Conservation (phyloP, 2,888 invertebrate species). For the Apodemia hepburni region DNA sequence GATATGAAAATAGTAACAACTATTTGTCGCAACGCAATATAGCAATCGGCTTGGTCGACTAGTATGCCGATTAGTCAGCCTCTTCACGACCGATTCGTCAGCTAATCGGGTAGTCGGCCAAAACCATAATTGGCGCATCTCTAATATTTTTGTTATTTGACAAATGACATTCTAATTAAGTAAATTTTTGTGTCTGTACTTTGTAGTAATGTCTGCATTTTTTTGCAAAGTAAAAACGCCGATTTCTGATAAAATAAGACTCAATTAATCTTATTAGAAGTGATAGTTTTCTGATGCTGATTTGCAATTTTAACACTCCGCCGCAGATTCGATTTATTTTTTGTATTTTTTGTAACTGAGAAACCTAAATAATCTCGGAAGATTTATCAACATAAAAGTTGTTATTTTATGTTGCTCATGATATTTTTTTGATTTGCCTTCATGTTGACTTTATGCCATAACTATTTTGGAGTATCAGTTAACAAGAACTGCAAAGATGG, state of each 20-base stretch:
- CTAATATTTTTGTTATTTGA: no score
- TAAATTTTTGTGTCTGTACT: not conserved
- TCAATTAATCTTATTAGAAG: not conserved
- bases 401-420: conserved; percentile 5
- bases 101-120: no score
- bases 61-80: no score
- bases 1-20: no score
- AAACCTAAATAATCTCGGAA: not conserved
- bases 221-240: conserved; percentile 1
- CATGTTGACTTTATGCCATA: conserved; percentile 77
- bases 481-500: conserved; percentile 66
- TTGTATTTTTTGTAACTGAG: not conserved
- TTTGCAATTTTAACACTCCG: not conserved
- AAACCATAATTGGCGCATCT: no score
- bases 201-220: not conserved
- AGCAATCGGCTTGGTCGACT: no score
- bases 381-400: not conserved
- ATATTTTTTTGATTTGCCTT: conserved; percentile 41
- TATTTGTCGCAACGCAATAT: no score
- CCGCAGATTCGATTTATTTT: not conserved
- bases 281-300: not conserved
- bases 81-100: no score
- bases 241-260: not conserved
- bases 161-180: no score
- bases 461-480: conserved; percentile 63